A percentile compares a stretch with the other conserved stretches of the same genome.
These are phyloP conservation scores for Escarpia spicata DNA, from an alignment of 2,888 invertebrate genomes.

Conservation along the genomic window DNA sequence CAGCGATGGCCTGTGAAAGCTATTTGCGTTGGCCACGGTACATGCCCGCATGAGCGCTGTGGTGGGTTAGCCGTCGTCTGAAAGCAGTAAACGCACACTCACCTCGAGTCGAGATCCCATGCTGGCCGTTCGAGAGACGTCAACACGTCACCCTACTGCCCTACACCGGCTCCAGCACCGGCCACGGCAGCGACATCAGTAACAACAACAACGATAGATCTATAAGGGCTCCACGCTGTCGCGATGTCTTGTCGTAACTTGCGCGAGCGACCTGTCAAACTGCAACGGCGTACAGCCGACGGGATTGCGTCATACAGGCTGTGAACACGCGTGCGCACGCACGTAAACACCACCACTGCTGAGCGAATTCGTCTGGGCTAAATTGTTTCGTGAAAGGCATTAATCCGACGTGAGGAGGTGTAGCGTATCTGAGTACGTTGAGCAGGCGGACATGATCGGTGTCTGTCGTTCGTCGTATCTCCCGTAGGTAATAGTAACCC, in stretches of 20 bases:
- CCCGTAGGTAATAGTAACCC: not conserved
- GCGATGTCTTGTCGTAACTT: constrained; percentile 1
- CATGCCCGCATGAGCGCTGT: not conserved
- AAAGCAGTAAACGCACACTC: not conserved
- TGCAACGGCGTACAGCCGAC: not conserved
- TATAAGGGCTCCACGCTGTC: not conserved
- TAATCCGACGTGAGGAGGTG: not conserved
- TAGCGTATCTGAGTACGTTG: not conserved
- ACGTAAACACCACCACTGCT: not conserved
- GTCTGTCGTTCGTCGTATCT: not conserved
- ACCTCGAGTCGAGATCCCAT: not conserved
- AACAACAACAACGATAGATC: not conserved
- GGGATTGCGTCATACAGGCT: not conserved
- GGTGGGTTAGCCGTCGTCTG: not conserved
- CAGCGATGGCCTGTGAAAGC: not conserved
- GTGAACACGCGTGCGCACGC: not conserved
- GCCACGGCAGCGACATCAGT: not conserved
- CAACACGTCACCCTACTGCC: not conserved
- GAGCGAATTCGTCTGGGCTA: not conserved
- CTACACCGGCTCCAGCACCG: not conserved
- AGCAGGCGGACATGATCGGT: not conserved
- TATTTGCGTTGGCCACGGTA: not conserved
- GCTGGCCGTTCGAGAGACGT: not conserved
- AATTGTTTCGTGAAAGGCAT: not conserved
- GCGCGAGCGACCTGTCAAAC: not conserved